These are phyloP conservation scores for Pachypanchax playfairii DNA, from an alignment of 2,113 vertebrate genomes.

Conservation along the genomic window DNA sequence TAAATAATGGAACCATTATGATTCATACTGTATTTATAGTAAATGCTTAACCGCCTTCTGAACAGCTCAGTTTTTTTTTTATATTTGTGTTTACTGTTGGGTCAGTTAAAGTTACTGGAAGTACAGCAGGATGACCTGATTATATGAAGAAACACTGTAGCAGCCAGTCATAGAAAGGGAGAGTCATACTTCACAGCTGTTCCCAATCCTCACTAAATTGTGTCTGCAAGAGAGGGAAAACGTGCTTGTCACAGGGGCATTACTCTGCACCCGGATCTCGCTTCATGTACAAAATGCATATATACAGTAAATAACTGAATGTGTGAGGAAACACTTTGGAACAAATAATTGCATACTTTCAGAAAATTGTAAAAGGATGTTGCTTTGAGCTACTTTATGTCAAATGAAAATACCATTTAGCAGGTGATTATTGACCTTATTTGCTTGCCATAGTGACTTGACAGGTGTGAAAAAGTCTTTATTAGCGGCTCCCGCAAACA, in stretches of 20 bases:
- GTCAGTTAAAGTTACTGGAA: conserved; percentile 37
- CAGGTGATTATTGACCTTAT: too few relatives aligned
- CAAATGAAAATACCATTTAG: too few relatives aligned
- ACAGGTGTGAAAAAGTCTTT: too few relatives aligned
- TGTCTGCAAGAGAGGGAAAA: conserved; percentile 41
- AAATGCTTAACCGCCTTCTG: conserved; percentile 9
- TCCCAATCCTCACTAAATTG: conserved; percentile 49
- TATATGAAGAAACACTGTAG: conserved; percentile 37
- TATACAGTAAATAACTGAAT: conserved; percentile 21
- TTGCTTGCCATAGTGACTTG: too few relatives aligned
- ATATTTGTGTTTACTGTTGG: conserved; percentile 47
- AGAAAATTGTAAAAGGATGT: conserved; percentile 48
- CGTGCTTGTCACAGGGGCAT: conserved; percentile 3
- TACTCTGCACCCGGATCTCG: conserved; percentile 7
- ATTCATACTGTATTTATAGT: conserved; percentile 55
- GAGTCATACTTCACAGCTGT: conserved; percentile 44
- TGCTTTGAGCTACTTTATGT: conserved; percentile 37
- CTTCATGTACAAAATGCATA: conserved; percentile 33
- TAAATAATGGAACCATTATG: conserved; percentile 53
- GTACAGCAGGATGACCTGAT: conserved; percentile 57
- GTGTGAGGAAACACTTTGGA: conserved; percentile 4
- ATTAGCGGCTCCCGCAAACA: too few relatives aligned
- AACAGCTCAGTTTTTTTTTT: conserved; percentile 31
- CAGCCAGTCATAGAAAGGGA: conserved; percentile 34
- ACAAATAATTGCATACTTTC: conserved; percentile 42